Evolutionary conservation across 2,797 vertebrate genomes (phyloP).

Genomic region (Rhinophrynus dorsalis): DNA sequence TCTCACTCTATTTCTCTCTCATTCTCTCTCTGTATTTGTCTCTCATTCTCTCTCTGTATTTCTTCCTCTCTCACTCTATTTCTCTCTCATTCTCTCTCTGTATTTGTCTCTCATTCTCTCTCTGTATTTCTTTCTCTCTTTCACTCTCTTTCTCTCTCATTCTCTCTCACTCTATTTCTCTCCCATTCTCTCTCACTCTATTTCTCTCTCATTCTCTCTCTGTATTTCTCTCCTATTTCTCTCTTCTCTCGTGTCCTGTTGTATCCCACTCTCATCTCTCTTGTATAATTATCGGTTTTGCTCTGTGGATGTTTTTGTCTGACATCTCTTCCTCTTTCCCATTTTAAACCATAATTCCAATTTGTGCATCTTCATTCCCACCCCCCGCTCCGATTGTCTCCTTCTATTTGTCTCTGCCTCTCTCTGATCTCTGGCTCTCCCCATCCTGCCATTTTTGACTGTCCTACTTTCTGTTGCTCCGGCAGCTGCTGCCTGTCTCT

Average conservation of each 20-base stretch:
- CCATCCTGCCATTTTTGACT: slow-evolving; percentile 1
- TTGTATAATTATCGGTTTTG: not conserved
- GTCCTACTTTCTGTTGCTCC: slow-evolving; percentile 29
- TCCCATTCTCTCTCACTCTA: no score
- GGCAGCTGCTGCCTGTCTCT: slow-evolving; percentile 27
- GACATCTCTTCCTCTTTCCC: not conserved
- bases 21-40: no score
- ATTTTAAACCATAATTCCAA: not conserved
- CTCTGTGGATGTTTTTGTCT: not conserved
- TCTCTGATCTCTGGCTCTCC: not conserved
- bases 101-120: no score
- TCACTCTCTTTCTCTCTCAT: no score
- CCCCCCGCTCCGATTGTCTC: not conserved
- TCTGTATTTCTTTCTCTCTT: no score
- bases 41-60: no score
- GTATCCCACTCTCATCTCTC: not conserved
- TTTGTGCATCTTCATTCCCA: not conserved
- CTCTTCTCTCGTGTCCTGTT: not conserved
- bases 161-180: no score
- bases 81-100: no score
- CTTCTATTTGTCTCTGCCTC: slow-evolving; percentile 18
- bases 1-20: no score
- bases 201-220: no score
- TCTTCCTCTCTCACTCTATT: no score
- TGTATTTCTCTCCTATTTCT: not conserved